A percentile compares a stretch with the other conserved stretches of the same genome.
Conservation (phyloP, 2,797 vertebrate genomes). For the Rhynchotus rufescens region DNA sequence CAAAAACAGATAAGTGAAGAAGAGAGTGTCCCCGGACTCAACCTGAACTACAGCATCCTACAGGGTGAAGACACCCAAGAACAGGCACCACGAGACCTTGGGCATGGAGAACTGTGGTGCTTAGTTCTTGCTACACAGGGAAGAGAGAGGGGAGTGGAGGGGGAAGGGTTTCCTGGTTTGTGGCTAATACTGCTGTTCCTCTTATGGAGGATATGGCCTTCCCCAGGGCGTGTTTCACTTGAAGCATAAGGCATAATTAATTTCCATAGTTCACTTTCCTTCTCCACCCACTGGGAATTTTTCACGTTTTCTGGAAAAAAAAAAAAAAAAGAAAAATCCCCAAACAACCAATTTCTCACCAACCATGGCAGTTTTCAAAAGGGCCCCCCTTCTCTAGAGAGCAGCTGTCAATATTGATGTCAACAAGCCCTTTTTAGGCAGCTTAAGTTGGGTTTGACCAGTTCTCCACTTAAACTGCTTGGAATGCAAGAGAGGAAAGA, state of each 20-base stretch:
- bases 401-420: not conserved
- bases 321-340: not conserved
- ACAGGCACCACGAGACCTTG: not conserved
- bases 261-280: slow-evolving; percentile 52
- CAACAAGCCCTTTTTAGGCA: not conserved
- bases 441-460: not conserved
- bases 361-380: not conserved
- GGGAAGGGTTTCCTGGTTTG: slow-evolving; percentile 33
- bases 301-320: not conserved
- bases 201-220: slow-evolving; percentile 47
- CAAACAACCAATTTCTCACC: not conserved
- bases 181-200: slow-evolving; percentile 19
- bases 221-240: slow-evolving; percentile 49
- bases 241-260: not conserved
- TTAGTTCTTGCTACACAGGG: not conserved
- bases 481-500: not conserved
- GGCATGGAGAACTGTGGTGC: not conserved
- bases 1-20: not conserved
- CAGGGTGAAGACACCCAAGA: not conserved
- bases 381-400: not conserved
- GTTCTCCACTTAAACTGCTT: not conserved
- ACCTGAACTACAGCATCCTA: not conserved
- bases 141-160: not conserved
- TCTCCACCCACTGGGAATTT: slow-evolving; percentile 3
- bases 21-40: not conserved